Base-by-base conservation (phyloP, 2,888 invertebrate species). In the Amphipyra tragopoginis region DNA sequence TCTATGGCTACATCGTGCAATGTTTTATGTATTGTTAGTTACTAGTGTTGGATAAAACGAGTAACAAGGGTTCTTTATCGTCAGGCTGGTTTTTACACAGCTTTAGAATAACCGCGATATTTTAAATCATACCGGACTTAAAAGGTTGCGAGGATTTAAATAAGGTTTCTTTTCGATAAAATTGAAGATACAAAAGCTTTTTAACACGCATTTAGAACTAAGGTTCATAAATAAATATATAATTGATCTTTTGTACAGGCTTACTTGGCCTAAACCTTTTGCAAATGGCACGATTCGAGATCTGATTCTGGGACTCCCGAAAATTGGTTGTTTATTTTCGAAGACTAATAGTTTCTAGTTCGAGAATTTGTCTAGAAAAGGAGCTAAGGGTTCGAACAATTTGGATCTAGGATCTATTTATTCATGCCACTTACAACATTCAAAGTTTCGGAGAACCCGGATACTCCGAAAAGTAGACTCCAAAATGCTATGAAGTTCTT, bases 31-130 rank as follows among this genome's bases (percentile, higher is more conserved):
- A 69, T 61, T 80, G 88, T 91, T 92, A 91, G 89, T 87, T 81
- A 89, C 83, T 85, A 89, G 92, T 93, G 93, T 93, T 92, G 92
- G 91, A 87, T 80, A 81, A 77, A 85, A 81, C 77, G 71, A 86
- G 92, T 94, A 93, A 94, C 93, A 90, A 85, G 89, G 92, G 94
- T 90, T 92, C 93, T 94, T 93, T 88, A 91, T 91, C 93, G 88
- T 84, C 86, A 90, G 89, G 92, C 91, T 91, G 82, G 72, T 65
- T 77, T 75, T 13, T 74, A 74, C 72, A 77, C 82, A 83, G 83
- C 83, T 81, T 79, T 75, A 50, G 34, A 71, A 68, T 40, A 51
- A 58, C 48, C 64, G 64, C 71, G 55, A 55, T 51, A 50, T 21
- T 45, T 60, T 3, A 61, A 6, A 52, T 56, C 33, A 58, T 52